Conservation (phyloP, 2,888 invertebrate species). For the Drosophila rubida region DNA sequence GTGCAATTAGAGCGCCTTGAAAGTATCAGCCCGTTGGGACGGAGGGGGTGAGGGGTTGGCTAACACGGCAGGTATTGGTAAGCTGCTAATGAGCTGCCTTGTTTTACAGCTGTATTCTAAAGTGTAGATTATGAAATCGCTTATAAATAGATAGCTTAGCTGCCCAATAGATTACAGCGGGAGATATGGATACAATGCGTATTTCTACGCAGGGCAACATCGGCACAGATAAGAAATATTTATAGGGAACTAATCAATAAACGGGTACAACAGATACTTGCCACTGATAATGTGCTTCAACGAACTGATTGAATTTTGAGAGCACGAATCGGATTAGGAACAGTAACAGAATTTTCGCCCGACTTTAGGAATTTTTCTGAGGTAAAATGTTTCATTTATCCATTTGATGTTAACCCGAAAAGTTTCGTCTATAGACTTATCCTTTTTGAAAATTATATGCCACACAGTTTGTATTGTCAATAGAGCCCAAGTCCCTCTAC, state of each 20-base stretch:
- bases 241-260: conserved; percentile 4
- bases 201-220: neutral
- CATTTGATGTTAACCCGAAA: too few relatives aligned
- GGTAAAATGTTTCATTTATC: too few relatives aligned
- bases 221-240: conserved; percentile 5
- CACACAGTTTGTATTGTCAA: too few relatives aligned
- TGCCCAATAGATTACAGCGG: neutral
- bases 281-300: neutral
- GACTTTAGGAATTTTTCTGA: too few relatives aligned
- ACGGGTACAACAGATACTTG: neutral
- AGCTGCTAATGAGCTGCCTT: conserved; percentile 42
- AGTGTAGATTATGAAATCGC: neutral
- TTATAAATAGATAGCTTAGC: conserved; percentile 13
- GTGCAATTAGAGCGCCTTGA: conserved; percentile 65
- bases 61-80: conserved; percentile 15
- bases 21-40: conserved; percentile 14
- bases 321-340: neutral
- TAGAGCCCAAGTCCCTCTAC: too few relatives aligned
- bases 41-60: neutral
- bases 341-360: too few relatives aligned
- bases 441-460: too few relatives aligned
- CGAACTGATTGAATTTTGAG: neutral
- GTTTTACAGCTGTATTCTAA: neutral
- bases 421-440: too few relatives aligned
- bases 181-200: neutral